These are phyloP conservation scores for Tragopan temminckii DNA, from an alignment of 2,797 vertebrate genomes.

Conservation along the genomic window DNA sequence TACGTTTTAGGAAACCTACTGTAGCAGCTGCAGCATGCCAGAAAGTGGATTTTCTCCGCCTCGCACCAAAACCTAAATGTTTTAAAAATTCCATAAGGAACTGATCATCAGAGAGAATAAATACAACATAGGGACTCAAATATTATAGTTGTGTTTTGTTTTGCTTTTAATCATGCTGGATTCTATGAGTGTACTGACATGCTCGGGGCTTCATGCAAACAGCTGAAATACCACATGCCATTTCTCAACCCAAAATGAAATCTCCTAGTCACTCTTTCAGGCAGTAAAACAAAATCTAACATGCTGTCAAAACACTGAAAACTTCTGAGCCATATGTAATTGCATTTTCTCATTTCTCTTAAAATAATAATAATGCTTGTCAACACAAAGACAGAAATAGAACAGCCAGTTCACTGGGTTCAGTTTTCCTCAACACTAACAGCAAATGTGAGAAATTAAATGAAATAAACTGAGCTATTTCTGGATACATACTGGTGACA, in stretches of 20 bases:
- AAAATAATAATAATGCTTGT: constrained; percentile 31
- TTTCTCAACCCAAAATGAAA: constrained; percentile 9
- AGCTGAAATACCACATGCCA: background rate
- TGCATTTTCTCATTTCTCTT: constrained; percentile 26
- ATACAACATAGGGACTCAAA: background rate
- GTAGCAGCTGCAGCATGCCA: background rate
- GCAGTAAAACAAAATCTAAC: background rate
- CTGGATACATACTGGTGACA: constrained; percentile 44
- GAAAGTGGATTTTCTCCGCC: background rate
- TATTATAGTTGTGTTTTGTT: background rate
- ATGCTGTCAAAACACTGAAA: constrained; percentile 2
- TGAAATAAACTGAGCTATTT: constrained; percentile 53
- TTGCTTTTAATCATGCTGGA: background rate
- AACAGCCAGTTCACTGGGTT: constrained; percentile 41
- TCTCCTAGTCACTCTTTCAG: background rate
- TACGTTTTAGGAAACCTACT: background rate
- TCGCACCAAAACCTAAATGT: background rate
- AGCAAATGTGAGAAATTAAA: constrained; percentile 35
- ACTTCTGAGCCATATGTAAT: background rate
- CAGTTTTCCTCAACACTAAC: constrained; percentile 27
- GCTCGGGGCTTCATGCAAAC: background rate
- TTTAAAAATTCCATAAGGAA: background rate
- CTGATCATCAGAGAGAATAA: background rate
- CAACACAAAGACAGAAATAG: constrained; percentile 23
- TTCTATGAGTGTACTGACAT: background rate